Evolutionary conservation across 2,113 vertebrate species (phyloP), one percentile per base, ranked within the genome.

Genomic region (Myotis brandtii): DNA sequence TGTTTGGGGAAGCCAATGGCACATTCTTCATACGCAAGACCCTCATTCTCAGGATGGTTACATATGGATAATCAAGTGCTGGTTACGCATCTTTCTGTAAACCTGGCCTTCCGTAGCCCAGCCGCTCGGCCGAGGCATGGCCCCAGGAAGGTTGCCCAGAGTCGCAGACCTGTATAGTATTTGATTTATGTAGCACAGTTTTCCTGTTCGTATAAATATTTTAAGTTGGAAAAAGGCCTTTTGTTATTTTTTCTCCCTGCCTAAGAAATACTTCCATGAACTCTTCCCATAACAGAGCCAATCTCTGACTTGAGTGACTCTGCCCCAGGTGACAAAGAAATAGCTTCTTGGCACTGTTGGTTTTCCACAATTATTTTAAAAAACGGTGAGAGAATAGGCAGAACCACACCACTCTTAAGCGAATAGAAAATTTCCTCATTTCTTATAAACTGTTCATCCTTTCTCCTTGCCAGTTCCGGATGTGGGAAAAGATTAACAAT

Each of bases 181-280:
- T 97, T 97, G 97, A 98, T 95, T 98, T 98, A 99, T 98, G 93
- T 4, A 98, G 82, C 32, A 8, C 98, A 98, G 98, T 90, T 97
- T 98, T 98, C 97, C 86, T 96, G 86, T 95, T 98, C 66, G 0
- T 97, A 85, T 98, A 99, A 99, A 99, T 99, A 99, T 99, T 99
- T 99, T 97, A 98, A 98, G 95, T 97, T 97, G 82, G 92, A 97
- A 97, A 98, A 98, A 98, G 95, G 81, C 83, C 94, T 97, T 97
- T 98, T 98, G 98, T 97, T 98, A 98, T 98, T 98, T 97, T 98
- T 98, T 96, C 96, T 95, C 96, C 96, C 96, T 96, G 93, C 92
- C 95, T 86, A 96, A 96, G 95, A 97, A 97, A 97, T 40, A 91
- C 73, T 96, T 97, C 83, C 89, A 95, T 2, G 91, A 91, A 94